Evolutionary conservation across 2,113 vertebrate species (phyloP).

Genomic region (Aramus guarauna): DNA sequence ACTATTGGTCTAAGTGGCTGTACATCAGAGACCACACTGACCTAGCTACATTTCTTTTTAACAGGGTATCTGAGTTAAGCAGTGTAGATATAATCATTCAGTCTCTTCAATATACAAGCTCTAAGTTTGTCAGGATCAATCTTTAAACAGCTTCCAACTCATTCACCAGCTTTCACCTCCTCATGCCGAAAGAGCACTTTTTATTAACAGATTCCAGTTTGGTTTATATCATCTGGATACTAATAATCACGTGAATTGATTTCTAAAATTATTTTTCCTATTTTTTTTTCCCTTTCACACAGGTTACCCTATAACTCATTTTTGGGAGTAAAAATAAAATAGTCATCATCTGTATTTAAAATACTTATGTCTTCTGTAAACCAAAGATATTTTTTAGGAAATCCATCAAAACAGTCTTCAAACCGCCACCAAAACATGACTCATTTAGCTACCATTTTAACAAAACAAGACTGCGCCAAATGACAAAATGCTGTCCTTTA

Average conservation of each 20-base stretch:
- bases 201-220: background rate
- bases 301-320: background rate
- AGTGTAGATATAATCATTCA: background rate
- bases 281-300: background rate
- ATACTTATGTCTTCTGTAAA: background rate
- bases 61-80: background rate
- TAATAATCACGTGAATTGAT: background rate
- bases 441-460: background rate
- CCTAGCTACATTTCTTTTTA: constrained; percentile 26
- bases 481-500: background rate
- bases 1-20: background rate
- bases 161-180: background rate
- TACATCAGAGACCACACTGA: background rate
- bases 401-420: background rate
- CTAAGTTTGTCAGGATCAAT: background rate
- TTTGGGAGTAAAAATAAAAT: background rate
- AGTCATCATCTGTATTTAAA: background rate
- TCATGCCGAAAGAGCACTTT: background rate
- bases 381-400: background rate
- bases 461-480: background rate
- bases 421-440: background rate
- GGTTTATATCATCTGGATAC: background rate
- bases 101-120: background rate
- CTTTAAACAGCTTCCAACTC: background rate
- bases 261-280: background rate